Evolutionary conservation across 1,140 invertebrate species (phyloP), one percentile per base, ranked within the genome.

Genomic region (Vanessa tameamea): DNA sequence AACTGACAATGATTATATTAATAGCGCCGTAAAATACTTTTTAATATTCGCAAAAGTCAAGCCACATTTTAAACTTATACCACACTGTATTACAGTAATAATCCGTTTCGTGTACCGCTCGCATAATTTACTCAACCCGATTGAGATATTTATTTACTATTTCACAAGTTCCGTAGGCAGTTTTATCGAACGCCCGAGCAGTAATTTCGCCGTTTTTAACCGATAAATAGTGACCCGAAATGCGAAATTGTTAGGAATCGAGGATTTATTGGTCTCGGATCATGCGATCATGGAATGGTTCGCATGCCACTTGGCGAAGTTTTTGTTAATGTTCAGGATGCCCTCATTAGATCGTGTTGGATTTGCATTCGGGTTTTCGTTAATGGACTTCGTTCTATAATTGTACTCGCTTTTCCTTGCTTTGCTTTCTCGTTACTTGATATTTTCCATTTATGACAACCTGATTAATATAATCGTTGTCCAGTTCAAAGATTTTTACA

Each of bases 91-190:
- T 64, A 72, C 63, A 53, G 48, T 2, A 69, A 74, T 63, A 70
- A 72, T 57, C 55, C 75, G 53, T 77, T 84, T 73, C 87, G 85
- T 88, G 87, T 83, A 61, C 63, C 64, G 51, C 57, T 69, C 61
- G 72, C 80, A 86, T 88, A 86, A 85, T 78, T 88, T 82, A 85
- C 76, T 71, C 64, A 37, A 59, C 68, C 68, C 82, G 79, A 88
- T 87, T 86, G 87, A 86, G 84, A 87, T 88, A 86, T 88, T 86
- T 87, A 87, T 88, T 85, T 76, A 75, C 77, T 86, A 86, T 85
- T 88, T 86, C 78, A 84, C 85, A 88, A 88, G 79, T 88, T 85
- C 75, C 77, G 77, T 78, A 78, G 78, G 78, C 77, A 78, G 78
- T 79, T 78, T 61, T 79, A 83, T 79, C 78, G 75, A 75, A 69